Evolutionary conservation across 2,113 vertebrate genomes (phyloP), one percentile per base, ranked within the genome.

Genomic region (Condylura cristata): DNA sequence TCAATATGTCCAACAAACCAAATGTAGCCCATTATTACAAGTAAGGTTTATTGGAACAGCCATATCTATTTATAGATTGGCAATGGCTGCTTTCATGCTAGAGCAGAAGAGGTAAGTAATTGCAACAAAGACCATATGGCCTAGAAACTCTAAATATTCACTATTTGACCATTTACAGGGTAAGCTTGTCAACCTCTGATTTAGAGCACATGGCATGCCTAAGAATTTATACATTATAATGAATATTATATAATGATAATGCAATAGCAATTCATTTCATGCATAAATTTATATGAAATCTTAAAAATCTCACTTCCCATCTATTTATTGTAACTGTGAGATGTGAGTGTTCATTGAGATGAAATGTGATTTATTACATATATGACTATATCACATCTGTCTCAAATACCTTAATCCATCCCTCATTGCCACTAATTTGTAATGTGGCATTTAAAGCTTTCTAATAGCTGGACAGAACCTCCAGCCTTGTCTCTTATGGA

Each of bases 1-100:
- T 22, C 22, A 63, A 85, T 60, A 65, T n/a, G 60, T 9, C n/a
- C 65, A 37, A 9, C 0, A n/a, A 39, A 66, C 24, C 34, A 48
- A 90, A 82, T 89, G 30, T 76, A 17, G 16, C 30, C 34, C 61
- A 13, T 68, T 93, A 71, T 34, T 91, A 22, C 78, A 75, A 96
- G 39, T 61, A 76, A 53, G 11, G 7, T 66, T 66, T 46, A 37
- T 20, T 66, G 26, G 26, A 82, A 61, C 17, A 70, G n/a, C 86
- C 61, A 18, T 0, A n/a, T 63, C 37, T 32, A 53, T 60, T 81
- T 37, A 86, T 37, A 28, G 3, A 39, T 51, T 58, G 17, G 53
- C 32, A 82, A 34, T 30, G 34, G 41, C 24, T 44, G 24, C 10
- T 65, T 86, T 71, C 30, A 20, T 86, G 37, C 28, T 79, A 41